Conservation (phyloP, 1,140 invertebrate species). For the Zaprionus inermis region DNA sequence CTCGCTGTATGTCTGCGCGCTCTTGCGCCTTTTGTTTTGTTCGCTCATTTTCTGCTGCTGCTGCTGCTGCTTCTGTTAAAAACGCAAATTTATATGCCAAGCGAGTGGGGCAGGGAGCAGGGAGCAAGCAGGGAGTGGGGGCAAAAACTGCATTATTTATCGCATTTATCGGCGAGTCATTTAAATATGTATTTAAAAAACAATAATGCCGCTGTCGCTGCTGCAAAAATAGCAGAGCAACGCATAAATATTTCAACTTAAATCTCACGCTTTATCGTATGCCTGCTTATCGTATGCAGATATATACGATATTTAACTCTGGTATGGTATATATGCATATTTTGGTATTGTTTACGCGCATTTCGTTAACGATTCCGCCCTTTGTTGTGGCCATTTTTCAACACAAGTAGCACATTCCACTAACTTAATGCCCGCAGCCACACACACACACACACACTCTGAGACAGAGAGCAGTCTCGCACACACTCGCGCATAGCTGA, state of each 20-base stretch:
- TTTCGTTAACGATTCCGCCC: constrained; percentile 53
- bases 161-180: constrained; percentile 68
- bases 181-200: constrained; percentile 75
- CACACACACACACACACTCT: constrained; percentile 28
- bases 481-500: constrained; percentile 30
- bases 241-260: constrained; percentile 76
- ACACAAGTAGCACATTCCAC: constrained; percentile 78
- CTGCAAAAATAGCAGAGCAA: constrained; percentile 60
- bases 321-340: not conserved
- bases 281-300: constrained; percentile 8
- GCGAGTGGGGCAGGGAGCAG: not conserved
- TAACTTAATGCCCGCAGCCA: constrained; percentile 49
- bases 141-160: constrained; percentile 70
- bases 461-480: not conserved
- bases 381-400: constrained; percentile 71
- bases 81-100: constrained; percentile 69
- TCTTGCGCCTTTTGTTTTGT: constrained; percentile 28
- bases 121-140: not conserved
- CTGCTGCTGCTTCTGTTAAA: constrained; percentile 47
- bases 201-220: constrained; percentile 32
- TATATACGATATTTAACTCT: not conserved
- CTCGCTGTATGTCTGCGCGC: not conserved
- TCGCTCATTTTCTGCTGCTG: constrained; percentile 43
- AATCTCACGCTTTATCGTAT: constrained; percentile 72
- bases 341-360: constrained; percentile 44